phyloP scores from a whole-genome alignment of 1,140 invertebrate species.

The Mizuhopecten yessoensis region DNA sequence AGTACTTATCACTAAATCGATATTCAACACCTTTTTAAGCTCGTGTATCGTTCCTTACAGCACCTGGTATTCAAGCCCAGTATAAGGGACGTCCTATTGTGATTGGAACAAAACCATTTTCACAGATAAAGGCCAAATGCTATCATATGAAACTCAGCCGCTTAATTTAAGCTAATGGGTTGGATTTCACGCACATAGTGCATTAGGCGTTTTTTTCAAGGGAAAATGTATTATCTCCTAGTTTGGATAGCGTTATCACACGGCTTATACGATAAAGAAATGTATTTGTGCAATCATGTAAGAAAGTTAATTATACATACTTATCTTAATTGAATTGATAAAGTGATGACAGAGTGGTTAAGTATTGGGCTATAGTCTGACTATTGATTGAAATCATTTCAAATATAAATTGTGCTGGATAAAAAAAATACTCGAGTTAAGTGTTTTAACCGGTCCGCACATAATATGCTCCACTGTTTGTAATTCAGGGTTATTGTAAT shows the following conservation, averaged over 20 bases:
- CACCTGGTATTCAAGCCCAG: neutral
- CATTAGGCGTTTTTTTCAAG: constrained; percentile 12
- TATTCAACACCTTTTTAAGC: constrained; percentile 24
- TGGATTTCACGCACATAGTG: constrained; percentile 32
- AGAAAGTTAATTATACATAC: constrained; percentile 40
- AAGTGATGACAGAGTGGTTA: neutral
- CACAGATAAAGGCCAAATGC: constrained; percentile 18
- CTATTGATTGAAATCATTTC: neutral
- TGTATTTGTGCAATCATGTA: constrained; percentile 28
- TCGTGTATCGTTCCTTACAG: constrained; percentile 5
- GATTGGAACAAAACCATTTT: neutral
- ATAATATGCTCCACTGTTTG: neutral
- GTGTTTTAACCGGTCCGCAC: neutral
- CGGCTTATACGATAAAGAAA: neutral
- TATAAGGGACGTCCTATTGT: neutral
- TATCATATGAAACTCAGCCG: constrained; percentile 12
- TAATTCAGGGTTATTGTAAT: neutral
- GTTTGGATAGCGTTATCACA: neutral
- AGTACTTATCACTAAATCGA: constrained; percentile 8
- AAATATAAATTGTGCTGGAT: neutral
- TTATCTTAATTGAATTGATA: constrained; percentile 40
- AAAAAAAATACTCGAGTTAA: neutral
- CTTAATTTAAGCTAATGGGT: constrained; percentile 15
- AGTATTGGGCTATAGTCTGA: neutral
- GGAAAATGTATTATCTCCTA: neutral